phyloP scores from a whole-genome alignment of 1,140 invertebrate species.

The Cotesia vestalis region DNA sequence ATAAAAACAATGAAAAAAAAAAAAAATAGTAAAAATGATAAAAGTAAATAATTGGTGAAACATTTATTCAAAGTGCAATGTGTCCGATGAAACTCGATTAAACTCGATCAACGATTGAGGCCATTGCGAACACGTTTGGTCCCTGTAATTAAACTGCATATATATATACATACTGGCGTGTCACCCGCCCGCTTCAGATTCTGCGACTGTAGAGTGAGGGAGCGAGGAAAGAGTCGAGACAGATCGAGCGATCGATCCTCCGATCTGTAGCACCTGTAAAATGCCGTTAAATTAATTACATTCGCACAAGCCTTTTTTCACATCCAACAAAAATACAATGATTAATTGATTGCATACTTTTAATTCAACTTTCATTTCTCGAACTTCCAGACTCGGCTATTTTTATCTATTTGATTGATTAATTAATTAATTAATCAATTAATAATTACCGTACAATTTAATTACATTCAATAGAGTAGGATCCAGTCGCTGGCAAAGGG shows the following conservation, averaged over 20 bases:
- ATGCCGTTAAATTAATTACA: too few species aligned
- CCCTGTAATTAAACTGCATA: conserved; percentile 9
- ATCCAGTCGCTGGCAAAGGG: background rate
- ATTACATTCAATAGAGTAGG: background rate
- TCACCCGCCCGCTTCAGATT: background rate
- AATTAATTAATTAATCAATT: too few species aligned
- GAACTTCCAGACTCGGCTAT: too few species aligned
- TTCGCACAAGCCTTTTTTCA: too few species aligned
- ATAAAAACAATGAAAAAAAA: background rate
- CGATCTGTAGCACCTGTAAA: too few species aligned
- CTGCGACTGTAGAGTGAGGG: background rate
- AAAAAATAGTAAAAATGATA: background rate
- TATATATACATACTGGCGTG: background rate
- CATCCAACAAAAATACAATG: too few species aligned
- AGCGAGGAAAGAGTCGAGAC: too few species aligned
- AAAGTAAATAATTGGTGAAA: conserved; percentile 4
- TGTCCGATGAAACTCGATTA: conserved; percentile 6
- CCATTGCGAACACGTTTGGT: conserved; percentile 20
- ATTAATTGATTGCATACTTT: too few species aligned
- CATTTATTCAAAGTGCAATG: conserved; percentile 10
- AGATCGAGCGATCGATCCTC: too few species aligned
- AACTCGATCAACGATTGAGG: conserved; percentile 10
- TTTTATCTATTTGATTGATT: too few species aligned
- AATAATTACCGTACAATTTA: too few species aligned
- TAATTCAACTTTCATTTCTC: too few species aligned